Evolutionary conservation across 2,797 vertebrate species (phyloP), one percentile per base, ranked within the genome.

Genomic region (Gymnoscopelus microlampas): DNA sequence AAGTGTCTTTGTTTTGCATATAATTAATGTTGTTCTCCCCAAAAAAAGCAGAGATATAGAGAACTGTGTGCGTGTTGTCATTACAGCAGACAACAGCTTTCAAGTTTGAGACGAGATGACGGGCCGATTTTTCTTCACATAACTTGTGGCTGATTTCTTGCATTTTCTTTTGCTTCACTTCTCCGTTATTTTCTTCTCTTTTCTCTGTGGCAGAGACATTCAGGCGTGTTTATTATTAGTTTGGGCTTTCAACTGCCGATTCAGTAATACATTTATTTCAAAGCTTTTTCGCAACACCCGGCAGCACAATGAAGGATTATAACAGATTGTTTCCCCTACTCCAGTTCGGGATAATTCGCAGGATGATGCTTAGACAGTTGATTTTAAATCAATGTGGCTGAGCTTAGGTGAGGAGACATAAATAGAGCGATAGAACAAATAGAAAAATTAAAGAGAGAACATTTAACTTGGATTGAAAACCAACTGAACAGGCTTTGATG

Each of bases 251-350:
- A 69, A 70, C 0, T 48, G 55, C 74, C 74, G 57, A 76, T 63
- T 58, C n/a, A 5, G 66, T 77, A 81, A 83, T 81, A 71, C 76
- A 58, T 77, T 82, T 62, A 70, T 84, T 80, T 82, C 80, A 86
- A 77, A 80, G 77, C 73, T 53, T 76, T 19, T 74, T 71, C 35
- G 63, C 61, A 51, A 60, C 0, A 1, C 44, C 70, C 53, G 56
- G 60, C 63, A 61, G 71, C 57, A 71, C 7, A 29, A 53, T 63
- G 60, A 66, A 58, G 50, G 35, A 64, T 68, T 58, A 66, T 71
- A 78, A 82, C 78, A 80, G 69, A 83, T 73, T 7, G 35, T 39
- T 76, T 71, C 60, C 73, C 66, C 11, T 39, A 67, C 59, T 57
- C 67, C 47, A 51, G n/a, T 47, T 53, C 35, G 54, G 39, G 32